Conservation (phyloP, 1,140 invertebrate genomes). For the Pseudomyrmex flavicornis region DNA sequence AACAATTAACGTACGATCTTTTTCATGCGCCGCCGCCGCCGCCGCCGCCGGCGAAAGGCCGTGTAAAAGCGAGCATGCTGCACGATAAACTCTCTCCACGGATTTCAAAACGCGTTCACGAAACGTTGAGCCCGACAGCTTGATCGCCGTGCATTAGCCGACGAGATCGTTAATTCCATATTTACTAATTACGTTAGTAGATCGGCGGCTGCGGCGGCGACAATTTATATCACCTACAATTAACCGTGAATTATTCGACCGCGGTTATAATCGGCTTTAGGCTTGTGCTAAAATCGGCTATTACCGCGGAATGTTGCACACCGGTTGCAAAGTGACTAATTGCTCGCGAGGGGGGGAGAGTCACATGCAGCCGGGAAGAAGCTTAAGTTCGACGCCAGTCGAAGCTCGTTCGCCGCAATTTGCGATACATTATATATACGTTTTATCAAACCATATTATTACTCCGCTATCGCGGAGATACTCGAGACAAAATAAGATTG, state of each 20-base stretch:
- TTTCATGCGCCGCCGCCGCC: neutral
- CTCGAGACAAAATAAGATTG: too few relatives aligned
- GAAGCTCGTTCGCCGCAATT: constrained; percentile 17
- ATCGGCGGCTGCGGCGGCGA: constrained; percentile 30
- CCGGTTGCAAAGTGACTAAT: constrained; percentile 36
- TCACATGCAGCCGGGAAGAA: constrained; percentile 3
- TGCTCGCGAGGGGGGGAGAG: constrained; percentile 23
- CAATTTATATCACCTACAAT: constrained; percentile 57
- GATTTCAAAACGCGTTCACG: constrained; percentile 50
- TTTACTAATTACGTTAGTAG: constrained; percentile 61
- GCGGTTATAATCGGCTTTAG: constrained; percentile 45
- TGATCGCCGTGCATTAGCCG: constrained; percentile 22
- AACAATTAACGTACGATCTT: constrained; percentile 53
- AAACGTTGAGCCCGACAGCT: constrained; percentile 33
- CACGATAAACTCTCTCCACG: constrained; percentile 27
- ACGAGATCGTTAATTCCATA: constrained; percentile 58
- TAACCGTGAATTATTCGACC: constrained; percentile 61
- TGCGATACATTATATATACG: neutral
- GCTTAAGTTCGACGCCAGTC: constrained; percentile 34
- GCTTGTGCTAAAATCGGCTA: constrained; percentile 42
- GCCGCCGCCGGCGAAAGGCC: constrained; percentile 5
- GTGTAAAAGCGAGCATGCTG: constrained; percentile 31
- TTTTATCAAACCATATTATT: neutral
- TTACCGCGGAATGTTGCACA: constrained; percentile 52
- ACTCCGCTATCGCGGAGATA: too few relatives aligned